Percentiles rank a stretch among this genome's conserved stretches.
phyloP scores from a whole-genome alignment of 2,888 invertebrate genomes.

The Andrena fulva region DNA sequence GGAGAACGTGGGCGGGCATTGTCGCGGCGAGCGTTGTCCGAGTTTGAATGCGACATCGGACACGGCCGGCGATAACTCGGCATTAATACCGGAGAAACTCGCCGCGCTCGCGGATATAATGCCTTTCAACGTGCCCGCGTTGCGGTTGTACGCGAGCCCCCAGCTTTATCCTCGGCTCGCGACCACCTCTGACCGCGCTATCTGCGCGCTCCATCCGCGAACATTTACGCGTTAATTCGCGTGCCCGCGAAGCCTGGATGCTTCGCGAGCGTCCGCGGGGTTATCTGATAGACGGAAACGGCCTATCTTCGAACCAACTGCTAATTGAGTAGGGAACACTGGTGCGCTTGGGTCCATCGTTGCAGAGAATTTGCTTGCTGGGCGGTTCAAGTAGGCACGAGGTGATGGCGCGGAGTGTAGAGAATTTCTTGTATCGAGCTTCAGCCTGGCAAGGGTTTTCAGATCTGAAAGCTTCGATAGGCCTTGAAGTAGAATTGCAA shows the following conservation, averaged over 20 bases:
- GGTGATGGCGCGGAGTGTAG: too few relatives aligned
- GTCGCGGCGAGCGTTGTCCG: conserved; percentile 49
- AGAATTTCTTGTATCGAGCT: too few relatives aligned
- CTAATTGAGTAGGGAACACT: conserved; percentile 15
- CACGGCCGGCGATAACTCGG: conserved; percentile 46
- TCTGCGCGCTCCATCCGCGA: background rate
- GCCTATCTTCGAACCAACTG: background rate
- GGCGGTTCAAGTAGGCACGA: too few relatives aligned
- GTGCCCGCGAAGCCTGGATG: background rate
- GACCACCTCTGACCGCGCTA: background rate
- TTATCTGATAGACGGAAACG: conserved; percentile 6
- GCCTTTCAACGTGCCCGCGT: conserved; percentile 4
- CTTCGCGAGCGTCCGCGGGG: background rate
- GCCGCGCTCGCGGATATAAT: conserved; percentile 20
- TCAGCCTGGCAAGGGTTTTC: too few relatives aligned
- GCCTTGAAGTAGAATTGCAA: too few relatives aligned
- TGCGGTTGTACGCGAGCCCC: background rate
- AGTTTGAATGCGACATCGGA: conserved; percentile 52
- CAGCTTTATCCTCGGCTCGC: conserved; percentile 6
- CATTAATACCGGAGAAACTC: conserved; percentile 44
- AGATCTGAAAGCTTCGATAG: too few relatives aligned
- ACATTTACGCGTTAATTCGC: conserved; percentile 9
- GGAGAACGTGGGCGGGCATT: conserved; percentile 56
- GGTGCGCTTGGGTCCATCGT: background rate
- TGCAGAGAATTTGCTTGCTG: conserved; percentile 3